Evolutionary conservation across 2,113 vertebrate species (phyloP).

Genomic region (Sebastes schlegelii): DNA sequence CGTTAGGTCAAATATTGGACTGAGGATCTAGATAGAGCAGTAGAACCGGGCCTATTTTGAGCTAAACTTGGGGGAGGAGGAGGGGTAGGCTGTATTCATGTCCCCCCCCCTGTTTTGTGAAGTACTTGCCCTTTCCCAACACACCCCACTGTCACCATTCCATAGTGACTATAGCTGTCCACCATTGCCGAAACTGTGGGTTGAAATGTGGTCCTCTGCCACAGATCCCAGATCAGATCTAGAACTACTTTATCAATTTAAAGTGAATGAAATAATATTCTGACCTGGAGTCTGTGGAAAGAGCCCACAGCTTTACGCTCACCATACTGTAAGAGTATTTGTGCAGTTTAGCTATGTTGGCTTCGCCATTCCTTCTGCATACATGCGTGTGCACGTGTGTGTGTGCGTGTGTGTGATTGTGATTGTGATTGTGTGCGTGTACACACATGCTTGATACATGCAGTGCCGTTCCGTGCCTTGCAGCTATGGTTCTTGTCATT

Average conservation of each 20-base stretch:
- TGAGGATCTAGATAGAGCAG: slow-evolving; percentile 36
- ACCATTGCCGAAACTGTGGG: slow-evolving; percentile 59
- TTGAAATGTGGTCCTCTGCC: slow-evolving; percentile 46
- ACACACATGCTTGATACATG: slow-evolving; percentile 66
- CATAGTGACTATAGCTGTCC: slow-evolving; percentile 68
- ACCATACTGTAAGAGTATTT: slow-evolving; percentile 75
- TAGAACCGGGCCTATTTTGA: slow-evolving; percentile 49
- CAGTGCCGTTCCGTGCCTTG: slow-evolving; percentile 71
- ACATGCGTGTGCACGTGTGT: slow-evolving; percentile 55
- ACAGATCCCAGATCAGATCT: slow-evolving; percentile 61
- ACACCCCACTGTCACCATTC: slow-evolving; percentile 74
- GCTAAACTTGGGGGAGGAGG: slow-evolving; percentile 70
- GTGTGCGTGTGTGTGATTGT: slow-evolving; percentile 18
- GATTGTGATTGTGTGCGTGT: slow-evolving; percentile 27
- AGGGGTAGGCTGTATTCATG: slow-evolving; percentile 58
- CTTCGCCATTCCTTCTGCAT: slow-evolving; percentile 83
- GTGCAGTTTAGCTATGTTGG: slow-evolving; percentile 83
- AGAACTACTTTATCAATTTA: background rate
- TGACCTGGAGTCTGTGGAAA: slow-evolving; percentile 64
- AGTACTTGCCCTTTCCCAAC: slow-evolving; percentile 53
- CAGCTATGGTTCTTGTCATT: slow-evolving; percentile 79
- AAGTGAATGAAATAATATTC: slow-evolving; percentile 16
- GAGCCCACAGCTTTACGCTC: slow-evolving; percentile 51
- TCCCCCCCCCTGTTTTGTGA: slow-evolving; percentile 51
- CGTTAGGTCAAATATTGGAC: slow-evolving; percentile 38